Conservation (phyloP, 2,797 vertebrate species). For the Peromyscus eremicus region DNA sequence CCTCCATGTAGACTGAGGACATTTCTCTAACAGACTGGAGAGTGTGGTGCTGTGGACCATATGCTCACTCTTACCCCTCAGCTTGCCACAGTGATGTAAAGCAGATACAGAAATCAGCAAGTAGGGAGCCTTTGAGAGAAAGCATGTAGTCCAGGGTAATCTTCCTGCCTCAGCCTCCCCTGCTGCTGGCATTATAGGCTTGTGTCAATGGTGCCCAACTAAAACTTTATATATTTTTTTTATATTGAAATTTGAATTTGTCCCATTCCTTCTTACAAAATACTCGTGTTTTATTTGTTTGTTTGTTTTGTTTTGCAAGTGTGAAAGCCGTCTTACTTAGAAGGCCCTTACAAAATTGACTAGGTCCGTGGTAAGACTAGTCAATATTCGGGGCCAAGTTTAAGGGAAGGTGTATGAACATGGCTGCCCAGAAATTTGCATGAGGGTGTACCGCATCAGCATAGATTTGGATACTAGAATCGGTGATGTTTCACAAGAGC, state of each 20-base stretch:
- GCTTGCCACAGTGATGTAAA: not conserved
- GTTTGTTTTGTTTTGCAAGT: not conserved
- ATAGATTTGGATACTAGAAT: not conserved
- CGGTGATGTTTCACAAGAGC: no score
- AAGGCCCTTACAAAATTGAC: not conserved
- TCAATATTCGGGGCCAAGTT: not conserved
- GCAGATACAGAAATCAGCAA: not conserved
- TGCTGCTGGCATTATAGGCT: not conserved
- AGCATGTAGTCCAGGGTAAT: not conserved
- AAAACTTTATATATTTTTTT: not conserved
- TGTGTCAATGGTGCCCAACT: not conserved
- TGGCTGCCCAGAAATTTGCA: not conserved
- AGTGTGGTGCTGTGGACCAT: not conserved
- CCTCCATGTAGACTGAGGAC: not conserved
- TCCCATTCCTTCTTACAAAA: not conserved
- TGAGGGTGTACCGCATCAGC: not conserved
- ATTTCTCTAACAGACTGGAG: not conserved
- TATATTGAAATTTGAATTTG: not conserved
- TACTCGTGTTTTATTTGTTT: not conserved
- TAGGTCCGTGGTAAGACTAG: not conserved
- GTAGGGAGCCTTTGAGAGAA: not conserved
- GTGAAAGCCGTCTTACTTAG: no score
- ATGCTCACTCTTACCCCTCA: not conserved
- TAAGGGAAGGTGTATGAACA: not conserved
- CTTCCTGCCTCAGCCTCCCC: not conserved